Conservation (phyloP, 2,888 invertebrate species). For the Macrosiphum euphorbiae region DNA sequence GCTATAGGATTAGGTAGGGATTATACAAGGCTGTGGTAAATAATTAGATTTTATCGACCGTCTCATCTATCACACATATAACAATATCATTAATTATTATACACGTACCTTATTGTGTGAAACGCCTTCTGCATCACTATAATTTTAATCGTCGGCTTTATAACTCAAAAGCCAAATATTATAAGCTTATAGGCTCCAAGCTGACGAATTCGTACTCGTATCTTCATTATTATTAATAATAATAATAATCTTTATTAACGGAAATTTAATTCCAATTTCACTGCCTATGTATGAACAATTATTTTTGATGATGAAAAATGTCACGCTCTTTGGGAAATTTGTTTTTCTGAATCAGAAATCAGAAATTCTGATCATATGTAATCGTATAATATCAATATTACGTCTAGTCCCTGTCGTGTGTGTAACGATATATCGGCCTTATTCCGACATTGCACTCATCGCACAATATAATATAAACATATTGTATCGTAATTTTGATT, state of each 20-base stretch:
- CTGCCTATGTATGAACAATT: not conserved
- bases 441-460: not conserved
- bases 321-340: not conserved
- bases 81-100: not conserved
- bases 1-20: not conserved
- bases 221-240: too few relatives aligned
- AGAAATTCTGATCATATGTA: not conserved
- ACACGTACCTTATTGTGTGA: not conserved
- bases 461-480: not conserved
- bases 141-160: not conserved
- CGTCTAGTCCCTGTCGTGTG: not conserved
- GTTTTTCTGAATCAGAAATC: not conserved
- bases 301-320: not conserved
- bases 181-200: not conserved
- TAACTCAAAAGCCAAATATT: not conserved
- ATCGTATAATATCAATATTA: not conserved
- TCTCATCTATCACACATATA: not conserved
- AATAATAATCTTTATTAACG: too few relatives aligned
- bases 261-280: too few relatives aligned
- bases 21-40: not conserved
- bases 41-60: not conserved
- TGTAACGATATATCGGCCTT: not conserved
- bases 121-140: not conserved
- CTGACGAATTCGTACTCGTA: not conserved
- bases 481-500: not conserved